phyloP scores from a whole-genome alignment of 2,113 vertebrate genomes.

The Synodontis membranacea region DNA sequence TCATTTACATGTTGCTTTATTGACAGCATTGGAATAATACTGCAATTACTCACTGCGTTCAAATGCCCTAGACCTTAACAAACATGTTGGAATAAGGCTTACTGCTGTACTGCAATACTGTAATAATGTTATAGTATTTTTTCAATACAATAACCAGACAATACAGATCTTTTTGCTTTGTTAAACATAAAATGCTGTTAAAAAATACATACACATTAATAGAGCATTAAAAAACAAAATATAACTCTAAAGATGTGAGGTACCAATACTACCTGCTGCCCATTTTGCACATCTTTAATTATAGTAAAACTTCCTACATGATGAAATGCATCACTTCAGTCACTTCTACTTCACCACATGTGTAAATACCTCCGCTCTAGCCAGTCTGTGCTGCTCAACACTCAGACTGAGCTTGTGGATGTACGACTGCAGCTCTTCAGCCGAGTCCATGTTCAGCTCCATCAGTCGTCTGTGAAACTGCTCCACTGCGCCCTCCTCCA shows the following conservation, averaged over 20 bases:
- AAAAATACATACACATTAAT: background rate
- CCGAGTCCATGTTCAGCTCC: conserved; percentile 97
- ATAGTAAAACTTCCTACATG: background rate
- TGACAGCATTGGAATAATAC: no score
- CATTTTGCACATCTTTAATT: background rate
- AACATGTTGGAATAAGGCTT: background rate
- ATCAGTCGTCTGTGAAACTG: conserved; percentile 91
- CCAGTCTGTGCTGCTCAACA: conserved; percentile 83
- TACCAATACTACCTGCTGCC: background rate
- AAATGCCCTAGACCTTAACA: background rate
- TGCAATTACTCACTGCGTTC: background rate
- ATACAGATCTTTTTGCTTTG: background rate
- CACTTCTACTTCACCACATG: background rate
- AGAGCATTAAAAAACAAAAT: background rate
- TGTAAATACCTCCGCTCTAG: conserved; percentile 80
- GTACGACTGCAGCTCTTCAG: conserved; percentile 95
- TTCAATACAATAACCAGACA: background rate
- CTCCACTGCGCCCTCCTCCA: conserved; percentile 73
- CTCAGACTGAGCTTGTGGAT: conserved; percentile 88
- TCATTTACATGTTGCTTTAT: no score
- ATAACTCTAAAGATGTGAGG: background rate
- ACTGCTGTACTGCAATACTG: background rate
- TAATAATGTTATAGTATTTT: background rate
- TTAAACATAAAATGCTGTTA: background rate
- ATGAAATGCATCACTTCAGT: background rate